These are phyloP conservation scores for Oryzias woworae DNA, from an alignment of 2,113 vertebrate genomes.

Conservation along the genomic window DNA sequence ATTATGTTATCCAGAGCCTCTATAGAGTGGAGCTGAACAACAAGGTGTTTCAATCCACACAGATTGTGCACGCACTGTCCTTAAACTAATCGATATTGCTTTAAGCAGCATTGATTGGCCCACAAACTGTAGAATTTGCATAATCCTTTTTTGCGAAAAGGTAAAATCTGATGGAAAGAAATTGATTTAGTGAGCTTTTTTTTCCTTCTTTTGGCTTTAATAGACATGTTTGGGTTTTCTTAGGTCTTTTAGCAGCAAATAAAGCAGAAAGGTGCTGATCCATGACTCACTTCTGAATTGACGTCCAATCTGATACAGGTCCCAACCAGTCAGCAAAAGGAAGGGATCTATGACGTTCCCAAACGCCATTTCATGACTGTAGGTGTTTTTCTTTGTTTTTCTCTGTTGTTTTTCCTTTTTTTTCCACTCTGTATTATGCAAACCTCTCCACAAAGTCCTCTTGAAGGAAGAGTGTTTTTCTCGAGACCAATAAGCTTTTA, in stretches of 20 bases:
- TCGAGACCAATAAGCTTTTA: conserved; percentile 13
- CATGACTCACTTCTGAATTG: conserved; percentile 60
- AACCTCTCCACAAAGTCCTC: conserved; percentile 69
- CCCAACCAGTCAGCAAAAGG: conserved; percentile 98
- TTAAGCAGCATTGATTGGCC: conserved; percentile 64
- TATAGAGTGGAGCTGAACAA: conserved; percentile 49
- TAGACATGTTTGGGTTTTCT: conserved; percentile 40
- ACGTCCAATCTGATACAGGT: conserved; percentile 83
- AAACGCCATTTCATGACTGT: conserved; percentile 99
- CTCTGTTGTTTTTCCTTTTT: conserved; percentile 65
- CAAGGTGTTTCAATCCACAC: conserved; percentile 33
- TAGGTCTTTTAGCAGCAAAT: conserved; percentile 27
- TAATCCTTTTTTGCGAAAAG: conserved; percentile 37
- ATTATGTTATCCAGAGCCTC: conserved; percentile 30
- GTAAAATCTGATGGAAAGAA: conserved; percentile 31
- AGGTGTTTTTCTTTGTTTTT: conserved; percentile 80
- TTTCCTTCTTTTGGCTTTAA: conserved; percentile 15
- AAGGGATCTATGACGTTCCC: conserved; percentile 99
- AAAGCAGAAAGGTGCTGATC: conserved; percentile 45
- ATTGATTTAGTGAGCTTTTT: conserved; percentile 24
- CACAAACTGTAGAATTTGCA: conserved; percentile 45
- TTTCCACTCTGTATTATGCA: conserved; percentile 58
- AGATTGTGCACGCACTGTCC: conserved; percentile 15
- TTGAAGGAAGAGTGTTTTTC: conserved; percentile 26
- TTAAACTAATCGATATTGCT: conserved; percentile 62